Evolutionary conservation across 2,797 vertebrate species (phyloP), one percentile per base, ranked within the genome.

Genomic region (Ptychadena robeensis): DNA sequence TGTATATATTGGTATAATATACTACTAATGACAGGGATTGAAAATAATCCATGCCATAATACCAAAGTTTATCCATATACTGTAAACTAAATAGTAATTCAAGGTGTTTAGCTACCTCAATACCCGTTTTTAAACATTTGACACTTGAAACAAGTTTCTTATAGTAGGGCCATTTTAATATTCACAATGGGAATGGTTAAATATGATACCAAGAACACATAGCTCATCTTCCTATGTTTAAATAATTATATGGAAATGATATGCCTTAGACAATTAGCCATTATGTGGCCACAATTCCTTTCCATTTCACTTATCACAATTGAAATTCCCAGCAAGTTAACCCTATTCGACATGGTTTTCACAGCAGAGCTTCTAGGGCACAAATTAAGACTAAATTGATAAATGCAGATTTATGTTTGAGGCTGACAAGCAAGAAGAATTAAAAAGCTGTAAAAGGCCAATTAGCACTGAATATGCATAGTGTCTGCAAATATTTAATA

Each of bases 381-480:
- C 87, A 86, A 92, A 88, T 92, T 91, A 92, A 88, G 85, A 90
- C 88, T 89, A 89, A 87, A 87, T 85, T 86, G 89, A 87, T 89
- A 92, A 90, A 90, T 87, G 87, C 87, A 87, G 88, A 90, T 89
- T 90, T 89, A 82, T 89, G 81, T 91, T 91, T 90, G 87, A 83
- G 87, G 86, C 82, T 57, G 57, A 90, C 85, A 89, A 89, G 85
- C 87, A 89, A 88, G 89, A 89, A 91, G 91, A 88, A 90, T 88
- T 87, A 88, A 90, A n/a, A 88, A 90, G 83, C 83, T 91, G 86
- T 87, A 90, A 91, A 91, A 88, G 88, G 80, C 91, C 88, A 91
- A 92, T 92, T 90, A 91, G 89, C 90, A 81, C 87, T 88, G 89
- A 89, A 91, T 92, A 90, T 90, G 86, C 89, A 89, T 90, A 90